Evolutionary conservation across 2,888 invertebrate genomes (phyloP).

Genomic region (Ypsolopha scabrella): DNA sequence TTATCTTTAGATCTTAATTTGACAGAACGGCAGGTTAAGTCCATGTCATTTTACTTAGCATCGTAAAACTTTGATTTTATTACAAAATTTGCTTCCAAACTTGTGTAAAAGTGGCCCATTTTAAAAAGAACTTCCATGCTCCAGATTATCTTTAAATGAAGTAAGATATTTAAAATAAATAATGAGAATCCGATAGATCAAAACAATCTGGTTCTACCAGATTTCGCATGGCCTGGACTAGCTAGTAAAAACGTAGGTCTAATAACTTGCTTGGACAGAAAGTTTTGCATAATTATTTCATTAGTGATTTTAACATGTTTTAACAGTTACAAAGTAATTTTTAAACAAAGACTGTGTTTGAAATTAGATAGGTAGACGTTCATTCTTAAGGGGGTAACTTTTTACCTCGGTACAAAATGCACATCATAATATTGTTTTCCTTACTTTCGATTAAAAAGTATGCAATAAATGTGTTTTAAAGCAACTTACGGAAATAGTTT

Average conservation of each 20-base stretch:
- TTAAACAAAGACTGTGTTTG: background rate
- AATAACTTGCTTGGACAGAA: slow-evolving; percentile 3
- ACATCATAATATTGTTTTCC: too few relatives aligned
- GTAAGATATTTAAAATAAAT: too few relatives aligned
- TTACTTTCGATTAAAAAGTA: too few relatives aligned
- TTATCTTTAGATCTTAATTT: slow-evolving; percentile 7
- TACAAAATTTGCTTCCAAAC: slow-evolving; percentile 2
- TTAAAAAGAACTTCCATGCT: background rate
- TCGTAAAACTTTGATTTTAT: slow-evolving; percentile 3
- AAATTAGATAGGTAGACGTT: background rate
- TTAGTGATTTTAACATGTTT: background rate
- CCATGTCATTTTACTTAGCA: background rate
- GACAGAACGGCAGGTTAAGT: slow-evolving; percentile 1
- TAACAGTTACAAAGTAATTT: background rate
- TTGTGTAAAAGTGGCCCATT: background rate
- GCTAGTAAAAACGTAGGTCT: slow-evolving; percentile 15
- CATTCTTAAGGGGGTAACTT: too few relatives aligned
- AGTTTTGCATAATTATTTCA: slow-evolving; percentile 10
- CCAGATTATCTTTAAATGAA: too few relatives aligned
- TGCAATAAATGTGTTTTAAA: too few relatives aligned
- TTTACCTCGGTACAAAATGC: too few relatives aligned
- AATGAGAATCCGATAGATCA: too few relatives aligned
- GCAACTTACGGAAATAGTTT: too few relatives aligned
- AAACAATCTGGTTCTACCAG: background rate
- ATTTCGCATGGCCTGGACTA: background rate